A percentile compares a stretch with the other conserved stretches of the same genome.
These are phyloP conservation scores for Stenodema calcarata DNA, from an alignment of 2,888 invertebrate genomes.

Conservation along the genomic window DNA sequence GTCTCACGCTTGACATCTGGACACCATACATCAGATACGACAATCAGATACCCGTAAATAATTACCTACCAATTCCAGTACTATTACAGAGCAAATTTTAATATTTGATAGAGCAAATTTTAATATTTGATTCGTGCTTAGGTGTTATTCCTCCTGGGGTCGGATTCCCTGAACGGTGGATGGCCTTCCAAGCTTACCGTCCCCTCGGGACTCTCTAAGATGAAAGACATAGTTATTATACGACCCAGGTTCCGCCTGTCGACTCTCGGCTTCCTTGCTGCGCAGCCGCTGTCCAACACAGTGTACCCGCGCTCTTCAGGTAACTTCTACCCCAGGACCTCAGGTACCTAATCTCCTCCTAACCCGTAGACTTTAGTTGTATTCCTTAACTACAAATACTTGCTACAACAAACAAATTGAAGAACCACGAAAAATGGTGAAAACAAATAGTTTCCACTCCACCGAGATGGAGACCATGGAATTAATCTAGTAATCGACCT, in stretches of 20 bases:
- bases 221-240: slow-evolving; percentile 83
- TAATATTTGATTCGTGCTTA: background rate
- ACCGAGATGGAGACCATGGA: no score
- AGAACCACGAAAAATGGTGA: no score
- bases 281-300: slow-evolving; percentile 72
- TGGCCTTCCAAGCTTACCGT: slow-evolving; percentile 74
- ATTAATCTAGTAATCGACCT: no score
- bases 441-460: no score
- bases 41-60: slow-evolving; percentile 70
- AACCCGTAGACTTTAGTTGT: background rate
- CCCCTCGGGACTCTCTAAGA: slow-evolving; percentile 76
- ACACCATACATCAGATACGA: slow-evolving; percentile 83
- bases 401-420: no score
- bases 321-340: slow-evolving; percentile 45
- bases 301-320: slow-evolving; percentile 79
- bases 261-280: slow-evolving; percentile 76
- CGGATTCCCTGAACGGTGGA: slow-evolving; percentile 79
- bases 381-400: background rate
- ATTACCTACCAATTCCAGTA: no score
- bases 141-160: slow-evolving; percentile 82
- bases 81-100: no score
- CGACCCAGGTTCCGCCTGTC: slow-evolving; percentile 84
- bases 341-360: slow-evolving; percentile 32
- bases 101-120: no score
- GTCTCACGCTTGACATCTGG: slow-evolving; percentile 80